Conservation (phyloP, 92 coral and sea anemone genomes). For the Porites evermanni region DNA sequence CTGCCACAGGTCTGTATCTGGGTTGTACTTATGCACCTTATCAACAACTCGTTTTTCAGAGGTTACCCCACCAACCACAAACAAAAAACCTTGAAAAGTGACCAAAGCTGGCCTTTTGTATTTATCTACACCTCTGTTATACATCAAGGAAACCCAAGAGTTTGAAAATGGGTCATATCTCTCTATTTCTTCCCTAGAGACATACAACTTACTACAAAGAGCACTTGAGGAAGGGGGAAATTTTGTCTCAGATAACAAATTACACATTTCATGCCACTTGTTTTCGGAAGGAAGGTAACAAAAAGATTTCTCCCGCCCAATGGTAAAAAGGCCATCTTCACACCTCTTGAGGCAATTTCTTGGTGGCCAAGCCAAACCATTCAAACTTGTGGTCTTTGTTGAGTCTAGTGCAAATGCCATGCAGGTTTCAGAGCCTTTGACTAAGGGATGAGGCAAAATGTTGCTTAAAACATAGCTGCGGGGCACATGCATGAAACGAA, state of each 20-base stretch:
- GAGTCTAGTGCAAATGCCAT: neutral
- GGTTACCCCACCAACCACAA: neutral
- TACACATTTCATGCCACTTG: conserved; percentile 5
- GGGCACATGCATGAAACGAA: neutral
- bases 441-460: conserved; percentile 6
- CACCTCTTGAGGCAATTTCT: neutral
- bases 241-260: neutral
- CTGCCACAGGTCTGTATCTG: conserved; percentile 1
- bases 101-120: neutral
- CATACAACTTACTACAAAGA: neutral
- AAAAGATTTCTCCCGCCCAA: neutral
- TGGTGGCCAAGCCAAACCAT: neutral
- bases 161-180: conserved; percentile 10
- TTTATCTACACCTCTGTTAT: neutral
- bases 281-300: conserved; percentile 11
- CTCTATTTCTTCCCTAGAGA: conserved; percentile 17
- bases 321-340: neutral
- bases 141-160: neutral
- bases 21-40: neutral
- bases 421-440: neutral
- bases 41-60: neutral
- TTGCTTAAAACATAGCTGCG: neutral
- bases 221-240: neutral
- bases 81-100: neutral
- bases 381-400: neutral